Evolutionary conservation across 2,888 invertebrate genomes (phyloP), one percentile per base, ranked within the genome.

Genomic region (Tryphoninae sp.): DNA sequence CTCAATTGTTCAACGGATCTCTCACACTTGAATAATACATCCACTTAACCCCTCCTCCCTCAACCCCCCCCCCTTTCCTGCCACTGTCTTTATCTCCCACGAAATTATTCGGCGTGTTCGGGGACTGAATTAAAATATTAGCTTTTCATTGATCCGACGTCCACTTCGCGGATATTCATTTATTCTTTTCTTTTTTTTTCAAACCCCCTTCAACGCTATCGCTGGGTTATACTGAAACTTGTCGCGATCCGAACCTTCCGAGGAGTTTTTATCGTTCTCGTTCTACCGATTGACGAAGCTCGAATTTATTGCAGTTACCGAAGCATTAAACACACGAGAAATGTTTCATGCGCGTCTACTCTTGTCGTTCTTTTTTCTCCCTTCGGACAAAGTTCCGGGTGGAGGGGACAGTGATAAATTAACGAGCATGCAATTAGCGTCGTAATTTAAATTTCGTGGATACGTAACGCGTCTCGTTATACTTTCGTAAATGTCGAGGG

Each of bases 1-100:
- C 79, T 69, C 75, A 72, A 82, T 71, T 75, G 80, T 69, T 76
- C 80, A 79, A 76, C 76, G 73, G 67, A 79, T 77, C 79, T 79
- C 79, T 82, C 73, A 82, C 72, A 76, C 76, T 82, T 79, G 82
- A 82, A 79, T 82, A 79, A 82, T 82, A 79, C 76, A 64, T 73
- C 79, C 79, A 76, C 82, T 82, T 82, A 82, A 76, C 78, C 79
- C 72, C 59, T 51, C 67, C 75, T 53, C 42, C 69, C 64, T 45
- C 62, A 26, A 33, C 33, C 6, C 0, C 4, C 3, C 26, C 6
- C 33, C 6, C 33, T 19, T 7, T 33, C 33, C 6, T 6, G 6
- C 33, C 33, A 33, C 55, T 69, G 42, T 71, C 69, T 76, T 79
- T 79, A 76, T 82, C 79, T 82, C 51, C 58, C 76, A 59, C 78